These are phyloP conservation scores for Sebastes kiyomatsui DNA, from an alignment of 2,797 vertebrate species.

Conservation along the genomic window DNA sequence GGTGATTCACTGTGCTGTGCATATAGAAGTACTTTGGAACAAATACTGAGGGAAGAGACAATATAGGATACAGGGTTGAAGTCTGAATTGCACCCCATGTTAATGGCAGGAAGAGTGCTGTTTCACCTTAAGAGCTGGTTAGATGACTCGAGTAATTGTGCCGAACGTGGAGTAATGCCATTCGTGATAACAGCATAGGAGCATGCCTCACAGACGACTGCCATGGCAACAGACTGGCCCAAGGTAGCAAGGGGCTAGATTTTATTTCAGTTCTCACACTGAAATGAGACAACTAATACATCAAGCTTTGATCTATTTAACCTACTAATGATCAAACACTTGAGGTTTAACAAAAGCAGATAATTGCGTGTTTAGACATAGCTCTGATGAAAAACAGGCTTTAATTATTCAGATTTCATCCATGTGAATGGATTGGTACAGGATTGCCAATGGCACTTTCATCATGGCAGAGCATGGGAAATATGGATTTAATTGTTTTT, in stretches of 20 bases:
- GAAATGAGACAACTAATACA: constrained; percentile 39
- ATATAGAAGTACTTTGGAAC: neutral
- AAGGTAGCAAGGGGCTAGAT: constrained; percentile 50
- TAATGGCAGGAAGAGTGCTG: constrained; percentile 17
- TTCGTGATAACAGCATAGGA: constrained; percentile 55
- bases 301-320: constrained; percentile 31
- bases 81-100: neutral
- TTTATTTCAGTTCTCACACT: constrained; percentile 51
- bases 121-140: constrained; percentile 47
- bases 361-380: neutral
- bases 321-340: constrained; percentile 1
- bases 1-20: neutral
- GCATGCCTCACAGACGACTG: constrained; percentile 65
- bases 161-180: constrained; percentile 61
- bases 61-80: neutral
- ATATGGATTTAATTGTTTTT: neutral
- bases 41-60: neutral
- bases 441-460: neutral
- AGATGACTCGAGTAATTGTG: constrained; percentile 62
- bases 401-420: neutral
- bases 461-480: neutral
- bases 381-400: neutral
- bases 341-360: constrained; percentile 21
- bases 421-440: neutral
- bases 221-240: constrained; percentile 78